Base-by-base conservation (phyloP, 2,888 invertebrate species). In the Erynnis tages region DNA sequence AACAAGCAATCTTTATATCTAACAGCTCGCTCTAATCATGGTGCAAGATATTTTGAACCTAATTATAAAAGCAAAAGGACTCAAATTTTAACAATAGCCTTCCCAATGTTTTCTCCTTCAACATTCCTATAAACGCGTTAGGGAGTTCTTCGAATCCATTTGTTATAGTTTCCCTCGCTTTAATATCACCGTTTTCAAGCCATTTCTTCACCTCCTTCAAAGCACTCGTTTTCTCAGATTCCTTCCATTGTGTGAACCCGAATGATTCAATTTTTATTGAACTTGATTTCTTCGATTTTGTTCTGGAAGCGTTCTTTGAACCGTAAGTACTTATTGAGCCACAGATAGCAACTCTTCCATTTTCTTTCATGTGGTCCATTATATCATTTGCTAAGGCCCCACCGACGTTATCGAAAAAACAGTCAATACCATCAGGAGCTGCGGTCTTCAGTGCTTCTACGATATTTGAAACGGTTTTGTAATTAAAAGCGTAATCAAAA, bases 401-500 rank as follows among this genome's bases (percentile, higher is more conserved):
- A 21, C 47, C 47, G 3, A 48, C 94, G 72, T 94, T 95, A 69
- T 95, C 95, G 69, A 94, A 95, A 68, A 93, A 95, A 65, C 93
- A 93, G 67, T 95, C 94, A 0, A 95, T 81, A 7, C 94, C 94
- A 17, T 93, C 79, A 0, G 94, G 93, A 1, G 93, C 93, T 35
- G 86, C 89, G 73, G 91, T 83, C 54, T 90, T 90, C 8, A 95
- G 74, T 10, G 89, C 91, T 44, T 83, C 68, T 0, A 72, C 66
- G 11, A 92, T 62, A 62, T 93, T 73, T 1, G 38, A 27, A 4
- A 76, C 88, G 1, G 89, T 92, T 73, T 94, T 95, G 74, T 95
- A 95, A 80, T 95, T 95, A 59, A 93, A 91, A 1, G 91, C 93
- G 58, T 90, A 79, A 70, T 95, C 93, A 65, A 94, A 94, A 6